phyloP scores from a whole-genome alignment of 2,888 invertebrate species.

The Thecocarcelia acutangulata region DNA sequence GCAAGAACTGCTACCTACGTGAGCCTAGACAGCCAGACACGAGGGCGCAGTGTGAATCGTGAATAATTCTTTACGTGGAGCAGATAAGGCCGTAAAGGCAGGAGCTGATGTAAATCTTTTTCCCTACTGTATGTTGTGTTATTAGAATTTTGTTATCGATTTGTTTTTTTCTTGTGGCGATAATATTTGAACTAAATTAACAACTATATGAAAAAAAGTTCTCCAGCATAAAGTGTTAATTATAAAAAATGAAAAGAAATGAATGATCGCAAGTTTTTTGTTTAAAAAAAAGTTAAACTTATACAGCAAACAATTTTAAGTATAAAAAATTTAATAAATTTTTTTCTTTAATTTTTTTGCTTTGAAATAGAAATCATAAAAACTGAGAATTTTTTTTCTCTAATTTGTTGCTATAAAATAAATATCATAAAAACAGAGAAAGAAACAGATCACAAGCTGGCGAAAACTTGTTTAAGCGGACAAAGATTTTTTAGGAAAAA shows the following conservation, averaged over 20 bases:
- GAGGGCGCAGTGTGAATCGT: too few relatives aligned
- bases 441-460: slow-evolving; percentile 49
- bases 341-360: too few relatives aligned
- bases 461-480: slow-evolving; percentile 62
- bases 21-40: too few relatives aligned
- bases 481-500: slow-evolving; percentile 31
- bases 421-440: slow-evolving; percentile 37
- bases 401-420: slow-evolving; percentile 12
- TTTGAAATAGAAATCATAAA: too few relatives aligned
- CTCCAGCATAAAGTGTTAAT: slow-evolving; percentile 25
- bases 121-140: too few relatives aligned
- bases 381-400: too few relatives aligned
- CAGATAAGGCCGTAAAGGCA: too few relatives aligned
- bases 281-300: background rate
- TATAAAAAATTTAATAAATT: too few relatives aligned
- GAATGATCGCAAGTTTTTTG: slow-evolving; percentile 16
- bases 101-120: too few relatives aligned
- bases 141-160: too few relatives aligned
- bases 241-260: background rate
- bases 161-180: background rate
- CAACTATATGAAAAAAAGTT: background rate
- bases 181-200: slow-evolving; percentile 5
- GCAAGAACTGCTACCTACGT: too few relatives aligned
- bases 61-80: too few relatives aligned
- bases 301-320: background rate